Base-by-base conservation (phyloP, 2,113 vertebrate species). In the Limanda limanda region DNA sequence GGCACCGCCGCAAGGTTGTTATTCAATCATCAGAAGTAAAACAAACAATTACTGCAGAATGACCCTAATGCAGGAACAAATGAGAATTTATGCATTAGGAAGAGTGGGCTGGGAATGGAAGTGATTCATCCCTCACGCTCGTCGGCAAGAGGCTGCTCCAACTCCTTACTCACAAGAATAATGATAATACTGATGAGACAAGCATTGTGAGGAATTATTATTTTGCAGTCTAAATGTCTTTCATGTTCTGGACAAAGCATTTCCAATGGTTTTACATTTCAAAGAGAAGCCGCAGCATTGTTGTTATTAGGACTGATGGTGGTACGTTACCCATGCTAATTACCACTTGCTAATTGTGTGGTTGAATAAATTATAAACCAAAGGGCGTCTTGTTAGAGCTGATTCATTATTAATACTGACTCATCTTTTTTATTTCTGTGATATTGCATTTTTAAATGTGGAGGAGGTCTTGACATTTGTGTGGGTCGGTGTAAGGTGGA, bases 231-330 rank as follows among this genome's bases (percentile, higher is more conserved):
- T 82, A 74, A 86, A 82, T 70, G 81, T 92, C 88, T 91, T 90
- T 91, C 85, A 90, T 90, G 87, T 82, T 67, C 64, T 40, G 86
- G 87, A 92, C 89, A 92, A 93, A 94, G 91, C 86, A 74, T 79
- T 81, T 85, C 69, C 79, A 85, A 75, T 63, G 76, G 82, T 92
- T 94, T 93, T 87, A 83, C 90, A 94, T 93, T 93, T 94, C 92
- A 94, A 94, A 94, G 89, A 61, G 79, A 84, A 80, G 74, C 64
- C 1, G 63, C 10, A 4, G 66, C 61, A 82, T 88, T 85, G 77
- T 82, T 86, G 62, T 89, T 72, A 85, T 87, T 70, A 73, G 85
- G 82, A 87, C 79, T 88, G 87, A 91, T 89, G 83, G 71, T 84
- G 82, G 82, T 81, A 88, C 81, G 87, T 80, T 85, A 86, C 56